Evolutionary conservation across 2,113 vertebrate genomes (phyloP).

Genomic region (Myrmophylax atrothorax): DNA sequence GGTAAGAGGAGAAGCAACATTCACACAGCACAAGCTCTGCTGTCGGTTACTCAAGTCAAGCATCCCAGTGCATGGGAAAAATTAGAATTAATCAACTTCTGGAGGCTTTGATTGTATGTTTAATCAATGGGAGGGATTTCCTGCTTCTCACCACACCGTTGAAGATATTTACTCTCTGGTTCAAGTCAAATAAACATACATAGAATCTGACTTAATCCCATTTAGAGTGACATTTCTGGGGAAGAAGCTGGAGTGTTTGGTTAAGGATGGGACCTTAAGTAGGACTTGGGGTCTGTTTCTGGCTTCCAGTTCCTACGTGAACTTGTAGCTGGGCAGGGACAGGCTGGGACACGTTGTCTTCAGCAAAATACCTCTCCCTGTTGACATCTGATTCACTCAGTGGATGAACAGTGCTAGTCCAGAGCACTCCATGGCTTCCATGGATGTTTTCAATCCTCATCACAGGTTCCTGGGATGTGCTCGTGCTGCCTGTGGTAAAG

Average conservation of each 20-base stretch:
- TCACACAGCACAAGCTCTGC: background rate
- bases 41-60: background rate
- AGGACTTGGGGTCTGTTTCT: background rate
- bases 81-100: conserved; percentile 5
- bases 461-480: background rate
- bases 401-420: background rate
- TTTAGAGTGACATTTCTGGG: background rate
- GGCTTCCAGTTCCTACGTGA: background rate
- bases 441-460: background rate
- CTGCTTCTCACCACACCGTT: background rate
- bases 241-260: conserved; percentile 42
- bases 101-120: conserved; percentile 40
- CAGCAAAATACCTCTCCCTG: background rate
- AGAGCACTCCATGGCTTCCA: background rate
- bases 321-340: background rate
- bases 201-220: conserved; percentile 25
- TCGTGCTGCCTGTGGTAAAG: background rate
- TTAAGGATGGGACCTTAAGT: conserved; percentile 36
- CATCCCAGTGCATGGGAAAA: conserved; percentile 5
- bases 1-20: background rate
- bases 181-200: conserved; percentile 47
- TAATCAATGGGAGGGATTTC: conserved; percentile 59
- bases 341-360: conserved; percentile 14
- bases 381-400: background rate
- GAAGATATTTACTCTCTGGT: conserved; percentile 42